Evolutionary conservation across 2,797 vertebrate species (phyloP), one percentile per base, ranked within the genome.

Genomic region (Oryzias dopingdopingensis): DNA sequence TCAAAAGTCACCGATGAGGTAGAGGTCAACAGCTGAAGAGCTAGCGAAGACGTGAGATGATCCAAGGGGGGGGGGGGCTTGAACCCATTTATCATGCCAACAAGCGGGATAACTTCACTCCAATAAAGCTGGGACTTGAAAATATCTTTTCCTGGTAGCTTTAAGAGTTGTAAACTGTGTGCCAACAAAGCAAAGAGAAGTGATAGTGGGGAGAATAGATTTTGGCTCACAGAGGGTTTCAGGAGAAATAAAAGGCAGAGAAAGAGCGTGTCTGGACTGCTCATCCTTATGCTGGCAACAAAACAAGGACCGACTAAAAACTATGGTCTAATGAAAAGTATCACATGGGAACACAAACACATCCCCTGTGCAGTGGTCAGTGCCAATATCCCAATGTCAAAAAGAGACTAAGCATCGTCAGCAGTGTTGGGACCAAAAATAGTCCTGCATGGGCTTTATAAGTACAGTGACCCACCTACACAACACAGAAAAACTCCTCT

Each of bases 11-110:
- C 72, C 7, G 4, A 26, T 47, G 59, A 68, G 80, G 65, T 78
- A 74, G 69, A 91, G 90, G 90, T 91, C 88, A 86, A 85, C 90
- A 91, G 88, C 88, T 90, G 89, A 84, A 71, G 76, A 83, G 75
- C 75, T 14, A 8, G 70, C 47, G 1, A 52, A 5, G 54, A 60
- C 12, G 61, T 49, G 64, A 65, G 68, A 62, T 5, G 40, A 65
- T 48, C 65, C 10, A 37, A 26, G 63, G 5, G 46, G n/a, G 64
- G n/a, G n/a, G n/a, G 57, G 72, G 57, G 72, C 85, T 79, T 59
- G 17, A 70, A 62, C 15, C 65, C 59, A 84, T 79, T 82, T 64
- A 78, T 84, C 72, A 73, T 32, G 63, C 54, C 20, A 63, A 65
- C 6, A 29, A 18, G 46, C 66, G 60, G 32, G 61, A 65, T 24